These are phyloP conservation scores for Cheilosia soror DNA, from an alignment of 2,888 invertebrate genomes.

Conservation along the genomic window DNA sequence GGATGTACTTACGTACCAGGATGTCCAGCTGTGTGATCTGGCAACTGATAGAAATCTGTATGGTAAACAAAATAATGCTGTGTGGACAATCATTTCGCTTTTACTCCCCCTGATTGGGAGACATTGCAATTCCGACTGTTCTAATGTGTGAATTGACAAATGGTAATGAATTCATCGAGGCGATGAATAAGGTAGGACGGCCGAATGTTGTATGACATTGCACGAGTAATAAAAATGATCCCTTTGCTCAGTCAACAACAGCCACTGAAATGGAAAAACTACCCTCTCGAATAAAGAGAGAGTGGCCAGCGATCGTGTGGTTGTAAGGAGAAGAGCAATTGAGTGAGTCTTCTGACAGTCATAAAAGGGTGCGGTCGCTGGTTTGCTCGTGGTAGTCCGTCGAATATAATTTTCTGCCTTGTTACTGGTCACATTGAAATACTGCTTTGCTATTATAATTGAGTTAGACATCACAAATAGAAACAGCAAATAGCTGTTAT, in stretches of 20 bases:
- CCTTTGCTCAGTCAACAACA: not conserved
- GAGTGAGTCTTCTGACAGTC: not conserved
- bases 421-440: constrained; percentile 37
- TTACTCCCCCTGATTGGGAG: not conserved
- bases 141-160: not conserved
- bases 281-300: not conserved
- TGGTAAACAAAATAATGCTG: not conserved
- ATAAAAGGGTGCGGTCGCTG: not conserved
- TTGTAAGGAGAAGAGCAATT: not conserved
- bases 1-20: no score
- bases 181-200: constrained; percentile 7
- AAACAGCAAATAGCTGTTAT: constrained; percentile 38
- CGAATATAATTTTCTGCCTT: no score
- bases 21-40: no score
- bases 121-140: not conserved
- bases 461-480: constrained; percentile 62
- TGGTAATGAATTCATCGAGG: not conserved
- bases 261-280: not conserved
- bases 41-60: no score
- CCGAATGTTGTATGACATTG: not conserved
- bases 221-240: not conserved
- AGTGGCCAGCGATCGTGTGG: no score
- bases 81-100: not conserved
- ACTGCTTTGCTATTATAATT: constrained; percentile 56
- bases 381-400: not conserved